These are phyloP conservation scores for Apteryx mantelli DNA, from an alignment of 2,113 vertebrate species.

Conservation along the genomic window DNA sequence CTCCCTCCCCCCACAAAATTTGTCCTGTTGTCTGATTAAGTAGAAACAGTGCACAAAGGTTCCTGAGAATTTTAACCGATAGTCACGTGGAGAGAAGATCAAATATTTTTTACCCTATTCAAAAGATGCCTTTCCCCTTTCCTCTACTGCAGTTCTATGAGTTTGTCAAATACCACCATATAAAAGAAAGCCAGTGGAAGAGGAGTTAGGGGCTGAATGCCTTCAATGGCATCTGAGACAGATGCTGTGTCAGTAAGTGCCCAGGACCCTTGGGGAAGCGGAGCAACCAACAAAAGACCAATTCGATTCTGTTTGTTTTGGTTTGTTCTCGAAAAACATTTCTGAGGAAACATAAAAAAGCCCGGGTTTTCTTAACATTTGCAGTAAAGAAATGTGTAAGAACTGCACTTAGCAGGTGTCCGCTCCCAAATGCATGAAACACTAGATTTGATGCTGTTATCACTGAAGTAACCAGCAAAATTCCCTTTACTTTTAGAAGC, in stretches of 20 bases:
- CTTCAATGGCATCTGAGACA: slow-evolving; percentile 31
- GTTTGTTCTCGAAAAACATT: slow-evolving; percentile 52
- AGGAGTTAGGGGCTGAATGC: slow-evolving; percentile 11
- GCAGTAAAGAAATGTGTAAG: background rate
- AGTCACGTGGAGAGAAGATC: background rate
- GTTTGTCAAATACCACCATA: slow-evolving; percentile 48
- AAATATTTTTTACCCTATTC: slow-evolving; percentile 32
- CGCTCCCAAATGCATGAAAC: background rate
- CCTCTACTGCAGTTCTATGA: background rate
- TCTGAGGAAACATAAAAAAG: background rate
- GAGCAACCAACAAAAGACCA: background rate
- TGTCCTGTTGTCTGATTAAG: background rate
- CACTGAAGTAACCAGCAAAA: background rate
- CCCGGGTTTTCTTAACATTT: background rate
- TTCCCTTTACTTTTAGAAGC: background rate
- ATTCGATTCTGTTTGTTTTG: slow-evolving; percentile 57
- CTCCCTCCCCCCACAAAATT: background rate
- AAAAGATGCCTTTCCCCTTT: slow-evolving; percentile 13
- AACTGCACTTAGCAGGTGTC: background rate
- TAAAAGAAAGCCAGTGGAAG: slow-evolving; percentile 30
- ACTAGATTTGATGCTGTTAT: background rate
- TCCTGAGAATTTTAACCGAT: background rate
- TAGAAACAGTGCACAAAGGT: accelerated
- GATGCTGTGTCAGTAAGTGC: slow-evolving; percentile 25
- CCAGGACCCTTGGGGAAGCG: slow-evolving; percentile 6